Evolutionary conservation across 2,113 vertebrate genomes (phyloP).

Genomic region (Nestor notabilis): DNA sequence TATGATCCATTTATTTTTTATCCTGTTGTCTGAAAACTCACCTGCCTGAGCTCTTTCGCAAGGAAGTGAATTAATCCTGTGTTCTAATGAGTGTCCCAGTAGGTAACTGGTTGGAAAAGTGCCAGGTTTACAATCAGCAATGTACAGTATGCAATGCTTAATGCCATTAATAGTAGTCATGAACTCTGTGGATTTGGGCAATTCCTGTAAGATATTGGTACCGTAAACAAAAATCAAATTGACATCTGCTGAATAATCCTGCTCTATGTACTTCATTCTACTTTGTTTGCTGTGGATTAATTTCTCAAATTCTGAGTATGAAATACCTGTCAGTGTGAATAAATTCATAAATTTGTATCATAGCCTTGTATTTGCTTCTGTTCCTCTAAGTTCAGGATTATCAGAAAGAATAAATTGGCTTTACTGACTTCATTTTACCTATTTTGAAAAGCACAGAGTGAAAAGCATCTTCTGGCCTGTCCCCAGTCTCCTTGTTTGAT

Average conservation of each 20-base stretch:
- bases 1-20: neutral
- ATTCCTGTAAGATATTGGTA: constrained; percentile 15
- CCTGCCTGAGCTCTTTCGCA: neutral
- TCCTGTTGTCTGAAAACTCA: constrained; percentile 23
- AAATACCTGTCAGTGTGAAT: neutral
- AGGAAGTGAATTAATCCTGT: constrained; percentile 17
- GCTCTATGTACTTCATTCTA: neutral
- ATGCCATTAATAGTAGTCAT: neutral
- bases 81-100: constrained; percentile 14
- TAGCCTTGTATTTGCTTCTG: neutral
- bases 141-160: neutral
- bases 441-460: neutral
- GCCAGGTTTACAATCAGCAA: constrained; percentile 31
- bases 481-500: neutral
- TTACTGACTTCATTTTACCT: neutral
- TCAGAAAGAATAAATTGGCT: neutral
- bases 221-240: constrained; percentile 34
- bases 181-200: constrained; percentile 10
- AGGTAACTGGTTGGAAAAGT: constrained; percentile 19
- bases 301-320: neutral
- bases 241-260: constrained; percentile 7
- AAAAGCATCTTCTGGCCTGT: neutral
- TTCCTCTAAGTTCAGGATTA: neutral
- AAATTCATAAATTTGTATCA: neutral
- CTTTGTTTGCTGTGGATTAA: neutral